Base-by-base conservation (phyloP, 2,888 invertebrate species). In the Hirtodrosophila alboralis region DNA sequence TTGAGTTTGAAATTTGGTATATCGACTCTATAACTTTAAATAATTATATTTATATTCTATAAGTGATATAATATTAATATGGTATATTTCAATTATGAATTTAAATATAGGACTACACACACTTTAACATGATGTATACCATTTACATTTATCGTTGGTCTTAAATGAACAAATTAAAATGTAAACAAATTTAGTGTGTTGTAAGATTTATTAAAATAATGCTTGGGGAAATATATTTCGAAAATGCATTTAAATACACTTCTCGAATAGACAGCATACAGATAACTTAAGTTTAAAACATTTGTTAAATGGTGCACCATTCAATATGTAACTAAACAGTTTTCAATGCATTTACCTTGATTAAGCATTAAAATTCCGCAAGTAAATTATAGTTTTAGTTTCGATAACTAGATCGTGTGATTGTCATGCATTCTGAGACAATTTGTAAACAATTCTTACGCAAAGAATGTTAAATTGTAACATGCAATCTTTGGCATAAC, bases 391-490 rank as follows among this genome's bases (percentile, higher is more conserved):
- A 36, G 1, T 16, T 34, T 44, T 48, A n/a, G 7, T 37, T 38
- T 23, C 3, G 0, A 41, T 43, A 69, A 61, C 14, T 30, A 0
- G 7, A 12, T 21, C 16, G 8, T 16, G 1, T 51, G 31, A 10
- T 37, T 68, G 14, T 30, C 45, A 65, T 58, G 44, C 23, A 13
- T 44, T 16, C 16, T 5, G 1, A n/a, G 16, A 52, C 78, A 69
- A 67, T 59, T 58, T 44, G 12, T 16, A 28, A 43, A 66, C 62
- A 40, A 34, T 72, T 78, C 81, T 84, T 65, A 37, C 26, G 38
- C 12, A 41, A 75, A 80, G 85, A 85, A 78, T 61, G 58, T 48
- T 58, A 14, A 57, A 68, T 72, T 63, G 66, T 36, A 41, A 12
- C 53, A 63, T 58, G 14, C 6, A 49, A 56, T 26, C 58, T 12